These are phyloP conservation scores for Cossypha niveicapilla DNA, from an alignment of 2,797 vertebrate species.

Conservation along the genomic window DNA sequence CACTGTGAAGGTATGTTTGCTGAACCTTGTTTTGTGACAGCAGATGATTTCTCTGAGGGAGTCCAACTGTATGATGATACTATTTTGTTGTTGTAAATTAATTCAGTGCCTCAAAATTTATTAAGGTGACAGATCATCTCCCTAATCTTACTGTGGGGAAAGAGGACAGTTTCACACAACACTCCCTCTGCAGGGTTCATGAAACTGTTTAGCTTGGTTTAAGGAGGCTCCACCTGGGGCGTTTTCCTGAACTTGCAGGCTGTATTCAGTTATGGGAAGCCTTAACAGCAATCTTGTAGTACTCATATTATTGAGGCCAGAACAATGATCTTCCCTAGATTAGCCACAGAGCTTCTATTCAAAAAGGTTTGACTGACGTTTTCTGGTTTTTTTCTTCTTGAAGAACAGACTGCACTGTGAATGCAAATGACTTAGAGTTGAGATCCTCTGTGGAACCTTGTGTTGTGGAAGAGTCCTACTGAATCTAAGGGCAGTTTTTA, in stretches of 20 bases:
- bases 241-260: neutral
- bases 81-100: neutral
- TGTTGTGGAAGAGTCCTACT: neutral
- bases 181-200: neutral
- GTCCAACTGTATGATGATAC: neutral
- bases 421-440: neutral
- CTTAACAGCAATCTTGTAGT: neutral
- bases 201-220: neutral
- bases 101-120: neutral
- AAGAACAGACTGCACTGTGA: neutral
- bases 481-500: neutral
- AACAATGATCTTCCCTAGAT: neutral
- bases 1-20: neutral
- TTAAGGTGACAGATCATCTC: neutral
- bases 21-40: neutral
- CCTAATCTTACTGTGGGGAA: neutral
- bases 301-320: neutral
- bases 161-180: neutral
- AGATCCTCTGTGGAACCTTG: neutral
- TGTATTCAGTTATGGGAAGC: neutral
- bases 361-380: neutral
- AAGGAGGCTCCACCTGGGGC: neutral
- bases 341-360: slow-evolving; percentile 19
- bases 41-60: neutral
- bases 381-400: neutral